Percentiles rank a stretch among this genome's conserved stretches.
Evolutionary conservation across 2,797 vertebrate species (phyloP).

Genomic region (Poeciliopsis gracilis): DNA sequence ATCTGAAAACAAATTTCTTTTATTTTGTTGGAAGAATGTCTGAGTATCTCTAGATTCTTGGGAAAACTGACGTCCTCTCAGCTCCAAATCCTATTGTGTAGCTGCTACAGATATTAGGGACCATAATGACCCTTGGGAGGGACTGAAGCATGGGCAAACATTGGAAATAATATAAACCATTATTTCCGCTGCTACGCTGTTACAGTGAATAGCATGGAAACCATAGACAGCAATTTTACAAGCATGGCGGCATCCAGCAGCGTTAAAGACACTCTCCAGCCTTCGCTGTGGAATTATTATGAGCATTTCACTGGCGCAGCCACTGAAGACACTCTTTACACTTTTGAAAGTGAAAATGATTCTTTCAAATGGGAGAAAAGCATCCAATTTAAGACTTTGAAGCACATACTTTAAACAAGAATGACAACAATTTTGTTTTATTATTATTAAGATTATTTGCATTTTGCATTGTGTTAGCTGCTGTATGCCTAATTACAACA

Average conservation of each 20-base stretch:
- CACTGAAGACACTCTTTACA: neutral
- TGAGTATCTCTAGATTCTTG: conserved; percentile 16
- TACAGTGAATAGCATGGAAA: conserved; percentile 31
- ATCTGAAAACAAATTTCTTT: neutral
- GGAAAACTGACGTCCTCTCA: conserved; percentile 41
- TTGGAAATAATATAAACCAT: conserved; percentile 58
- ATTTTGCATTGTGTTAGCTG: conserved; percentile 15
- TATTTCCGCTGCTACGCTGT: conserved; percentile 38
- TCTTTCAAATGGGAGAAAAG: neutral
- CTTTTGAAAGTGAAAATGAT: neutral
- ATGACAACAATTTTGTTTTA: neutral
- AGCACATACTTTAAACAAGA: conserved; percentile 5
- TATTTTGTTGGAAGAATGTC: conserved; percentile 4
- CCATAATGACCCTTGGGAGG: conserved; percentile 52
- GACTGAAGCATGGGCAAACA: conserved; percentile 49
- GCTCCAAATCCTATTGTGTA: conserved; percentile 53
- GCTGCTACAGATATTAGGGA: conserved; percentile 50
- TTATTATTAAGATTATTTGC: conserved; percentile 11
- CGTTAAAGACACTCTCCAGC: conserved; percentile 13
- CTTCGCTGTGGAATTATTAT: neutral
- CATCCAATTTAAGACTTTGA: conserved; percentile 21
- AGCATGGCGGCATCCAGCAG: conserved; percentile 13
- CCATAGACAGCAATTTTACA: conserved; percentile 20
- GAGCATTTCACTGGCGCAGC: conserved; percentile 21
- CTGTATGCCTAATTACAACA: conserved; percentile 12